Percentiles rank a stretch among this genome's conserved stretches.
These are phyloP conservation scores for Plectropomus leopardus DNA, from an alignment of 2,113 vertebrate species.

Conservation along the genomic window DNA sequence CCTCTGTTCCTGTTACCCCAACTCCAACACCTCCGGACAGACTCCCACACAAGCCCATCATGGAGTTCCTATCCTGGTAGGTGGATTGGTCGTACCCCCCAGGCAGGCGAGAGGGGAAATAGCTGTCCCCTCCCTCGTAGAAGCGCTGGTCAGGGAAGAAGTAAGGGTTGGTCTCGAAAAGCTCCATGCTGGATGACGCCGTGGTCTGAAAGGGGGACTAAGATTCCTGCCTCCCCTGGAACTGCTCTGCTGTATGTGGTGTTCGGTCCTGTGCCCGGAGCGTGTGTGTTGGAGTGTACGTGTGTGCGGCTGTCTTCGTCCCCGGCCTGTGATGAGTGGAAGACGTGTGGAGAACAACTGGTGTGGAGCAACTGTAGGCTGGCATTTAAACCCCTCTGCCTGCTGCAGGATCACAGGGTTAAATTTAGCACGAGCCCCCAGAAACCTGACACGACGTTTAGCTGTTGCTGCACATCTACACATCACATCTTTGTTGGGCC, in stretches of 20 bases:
- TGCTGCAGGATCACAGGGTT: conserved; percentile 98
- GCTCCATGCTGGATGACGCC: conserved; percentile 89
- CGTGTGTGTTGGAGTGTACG: conserved; percentile 69
- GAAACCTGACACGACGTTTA: conserved; percentile 97
- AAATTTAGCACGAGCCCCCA: conserved; percentile 96
- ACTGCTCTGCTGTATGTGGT: conserved; percentile 51
- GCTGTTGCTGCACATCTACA: conserved; percentile 99
- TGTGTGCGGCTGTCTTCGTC: conserved; percentile 61
- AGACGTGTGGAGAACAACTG: conserved; percentile 87
- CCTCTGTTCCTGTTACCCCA: conserved; percentile 84
- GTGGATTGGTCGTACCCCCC: conserved; percentile 87
- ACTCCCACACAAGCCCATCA: conserved; percentile 88
- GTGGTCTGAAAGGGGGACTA: conserved; percentile 56
- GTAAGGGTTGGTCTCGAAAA: conserved; percentile 97
- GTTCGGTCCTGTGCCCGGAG: conserved; percentile 65
- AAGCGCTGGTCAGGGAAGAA: conserved; percentile 97
- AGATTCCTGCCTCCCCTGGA: conserved; percentile 59
- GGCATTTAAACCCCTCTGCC: conserved; percentile 99
- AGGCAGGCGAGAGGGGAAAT: conserved; percentile 90
- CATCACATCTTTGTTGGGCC: conserved; percentile 92
- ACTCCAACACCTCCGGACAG: conserved; percentile 77
- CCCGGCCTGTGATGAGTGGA: conserved; percentile 82
- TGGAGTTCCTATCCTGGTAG: conserved; percentile 90
- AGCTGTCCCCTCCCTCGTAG: conserved; percentile 93
- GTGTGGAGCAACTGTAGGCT: conserved; percentile 90